These are phyloP conservation scores for Rhyacichthys aspro DNA, from an alignment of 2,797 vertebrate genomes.

Conservation along the genomic window DNA sequence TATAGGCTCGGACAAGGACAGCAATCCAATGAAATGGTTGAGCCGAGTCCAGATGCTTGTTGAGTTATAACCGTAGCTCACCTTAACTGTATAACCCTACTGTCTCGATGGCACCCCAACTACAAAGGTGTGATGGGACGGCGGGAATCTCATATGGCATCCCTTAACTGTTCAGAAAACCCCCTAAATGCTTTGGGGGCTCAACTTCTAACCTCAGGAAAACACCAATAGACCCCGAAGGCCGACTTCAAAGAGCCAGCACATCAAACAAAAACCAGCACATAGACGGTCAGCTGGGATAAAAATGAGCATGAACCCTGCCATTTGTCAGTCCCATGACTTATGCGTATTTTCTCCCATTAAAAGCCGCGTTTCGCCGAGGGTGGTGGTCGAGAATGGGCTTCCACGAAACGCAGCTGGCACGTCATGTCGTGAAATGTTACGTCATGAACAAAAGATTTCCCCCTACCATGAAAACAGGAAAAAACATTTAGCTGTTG, in stretches of 20 bases:
- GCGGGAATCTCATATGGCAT: constrained; percentile 69
- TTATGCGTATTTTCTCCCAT: constrained; percentile 39
- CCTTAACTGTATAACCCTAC: too few relatives aligned
- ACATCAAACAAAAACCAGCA: constrained; percentile 72
- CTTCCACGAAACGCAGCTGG: constrained; percentile 2
- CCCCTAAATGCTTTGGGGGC: constrained; percentile 63
- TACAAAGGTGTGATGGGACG: constrained; percentile 28
- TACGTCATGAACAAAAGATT: constrained; percentile 42
- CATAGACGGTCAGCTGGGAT: constrained; percentile 68
- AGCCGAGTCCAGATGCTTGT: too few relatives aligned
- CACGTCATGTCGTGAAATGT: constrained; percentile 28
- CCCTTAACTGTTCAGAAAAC: constrained; percentile 58
- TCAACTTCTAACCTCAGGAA: constrained; percentile 78
- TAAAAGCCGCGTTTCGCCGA: constrained; percentile 23
- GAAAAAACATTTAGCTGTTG: constrained; percentile 43
- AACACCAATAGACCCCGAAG: constrained; percentile 71
- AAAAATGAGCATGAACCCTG: constrained; percentile 47
- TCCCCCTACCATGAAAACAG: constrained; percentile 4
- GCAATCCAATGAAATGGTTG: too few relatives aligned
- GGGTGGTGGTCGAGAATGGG: constrained; percentile 23
- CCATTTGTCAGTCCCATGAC: constrained; percentile 64
- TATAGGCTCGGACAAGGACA: too few relatives aligned
- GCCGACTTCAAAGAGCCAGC: constrained; percentile 71
- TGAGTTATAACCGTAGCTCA: neutral
- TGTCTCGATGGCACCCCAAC: neutral